Percentiles rank a stretch among this genome's conserved stretches.
phyloP scores from a whole-genome alignment of 2,113 vertebrate species.

The Pagrus major region DNA sequence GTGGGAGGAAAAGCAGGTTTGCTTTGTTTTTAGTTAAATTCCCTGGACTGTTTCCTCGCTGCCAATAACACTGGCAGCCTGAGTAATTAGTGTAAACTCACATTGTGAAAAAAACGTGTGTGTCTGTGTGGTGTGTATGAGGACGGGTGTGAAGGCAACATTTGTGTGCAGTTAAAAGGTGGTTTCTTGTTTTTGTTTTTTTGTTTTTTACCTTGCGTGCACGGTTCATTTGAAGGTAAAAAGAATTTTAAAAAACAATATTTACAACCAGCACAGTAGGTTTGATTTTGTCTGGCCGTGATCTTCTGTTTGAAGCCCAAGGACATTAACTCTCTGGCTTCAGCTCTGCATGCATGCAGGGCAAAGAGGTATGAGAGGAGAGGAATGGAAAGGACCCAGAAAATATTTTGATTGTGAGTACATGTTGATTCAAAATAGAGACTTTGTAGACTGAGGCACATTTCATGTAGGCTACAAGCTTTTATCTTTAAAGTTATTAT shows the following conservation, averaged over 20 bases:
- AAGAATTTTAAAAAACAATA: slow-evolving; percentile 27
- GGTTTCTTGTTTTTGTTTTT: background rate
- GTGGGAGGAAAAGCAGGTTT: slow-evolving; percentile 55
- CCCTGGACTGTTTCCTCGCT: slow-evolving; percentile 61
- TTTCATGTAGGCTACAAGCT: slow-evolving; percentile 22
- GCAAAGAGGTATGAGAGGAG: background rate
- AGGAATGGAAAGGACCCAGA: background rate
- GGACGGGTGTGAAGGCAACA: slow-evolving; percentile 29
- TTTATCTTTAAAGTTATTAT: slow-evolving; percentile 9
- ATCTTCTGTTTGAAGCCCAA: slow-evolving; percentile 63
- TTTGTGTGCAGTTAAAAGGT: slow-evolving; percentile 44
- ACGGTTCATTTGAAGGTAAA: slow-evolving; percentile 47
- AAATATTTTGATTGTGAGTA: slow-evolving; percentile 23
- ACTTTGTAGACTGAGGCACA: slow-evolving; percentile 25
- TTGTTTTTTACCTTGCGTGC: slow-evolving; percentile 21
- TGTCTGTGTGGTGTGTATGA: slow-evolving; percentile 29
- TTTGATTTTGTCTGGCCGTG: slow-evolving; percentile 52
- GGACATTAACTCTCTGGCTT: slow-evolving; percentile 52
- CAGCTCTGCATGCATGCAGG: slow-evolving; percentile 20
- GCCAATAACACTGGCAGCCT: slow-evolving; percentile 63
- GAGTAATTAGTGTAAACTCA: slow-evolving; percentile 63
- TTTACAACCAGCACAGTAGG: slow-evolving; percentile 46
- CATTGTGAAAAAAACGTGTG: slow-evolving; percentile 47
- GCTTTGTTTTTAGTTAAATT: slow-evolving; percentile 73
- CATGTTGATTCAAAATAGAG: slow-evolving; percentile 37